Evolutionary conservation across 2,797 vertebrate genomes (phyloP).

Genomic region (Epinephelus awoara): DNA sequence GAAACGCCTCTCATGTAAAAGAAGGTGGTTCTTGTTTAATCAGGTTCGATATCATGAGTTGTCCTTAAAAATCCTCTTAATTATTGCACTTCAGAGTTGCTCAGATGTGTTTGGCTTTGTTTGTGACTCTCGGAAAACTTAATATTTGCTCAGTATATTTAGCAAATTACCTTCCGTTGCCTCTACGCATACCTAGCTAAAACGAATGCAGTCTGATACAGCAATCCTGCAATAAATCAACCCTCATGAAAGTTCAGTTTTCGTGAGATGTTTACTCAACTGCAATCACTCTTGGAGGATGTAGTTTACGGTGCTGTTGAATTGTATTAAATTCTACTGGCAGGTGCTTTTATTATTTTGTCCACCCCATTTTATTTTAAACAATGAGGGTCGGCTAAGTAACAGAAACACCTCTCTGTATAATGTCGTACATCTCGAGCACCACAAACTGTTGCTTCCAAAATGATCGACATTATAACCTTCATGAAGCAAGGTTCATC

Average conservation of each 20-base stretch:
- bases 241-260: background rate
- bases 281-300: background rate
- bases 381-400: background rate
- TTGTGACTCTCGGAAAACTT: background rate
- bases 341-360: background rate
- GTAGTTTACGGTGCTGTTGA: background rate
- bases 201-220: background rate
- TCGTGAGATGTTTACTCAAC: background rate
- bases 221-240: background rate
- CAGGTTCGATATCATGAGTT: constrained; percentile 5
- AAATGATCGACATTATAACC: too few relatives aligned
- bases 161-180: background rate
- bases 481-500: background rate
- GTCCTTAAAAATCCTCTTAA: constrained; percentile 16
- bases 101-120: constrained; percentile 25
- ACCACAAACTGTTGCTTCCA: background rate
- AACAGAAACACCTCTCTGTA: too few relatives aligned
- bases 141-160: constrained; percentile 15
- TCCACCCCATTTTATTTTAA: background rate
- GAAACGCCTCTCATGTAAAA: constrained; percentile 16
- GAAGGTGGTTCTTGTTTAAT: constrained; percentile 8
- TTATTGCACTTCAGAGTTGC: constrained; percentile 56
- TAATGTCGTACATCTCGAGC: background rate
- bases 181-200: background rate
- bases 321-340: background rate